Base-by-base conservation (phyloP, 2,113 vertebrate genomes). In the Mormyrus iriodes region DNA sequence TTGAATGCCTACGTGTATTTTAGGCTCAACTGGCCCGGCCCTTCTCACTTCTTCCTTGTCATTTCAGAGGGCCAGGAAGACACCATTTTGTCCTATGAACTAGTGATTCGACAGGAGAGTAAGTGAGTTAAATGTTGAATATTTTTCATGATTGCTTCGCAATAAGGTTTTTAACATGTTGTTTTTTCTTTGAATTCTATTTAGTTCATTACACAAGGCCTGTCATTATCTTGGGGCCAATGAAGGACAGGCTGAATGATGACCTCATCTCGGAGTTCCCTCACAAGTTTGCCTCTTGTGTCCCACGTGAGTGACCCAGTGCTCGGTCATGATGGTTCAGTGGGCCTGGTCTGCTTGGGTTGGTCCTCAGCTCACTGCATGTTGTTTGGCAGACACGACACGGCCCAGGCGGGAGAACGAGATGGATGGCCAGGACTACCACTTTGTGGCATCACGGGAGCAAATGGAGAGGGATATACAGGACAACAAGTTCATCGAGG, bases 401-500 rank as follows among this genome's bases (percentile, higher is more conserved):
- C 96, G 98, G 92, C 96, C 98, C 19, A 95, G 97, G 91, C 96
- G 98, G 24, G 98, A 99, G 88, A 97, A 97, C 0, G 98, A 99
- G 92, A 96, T 99, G 89, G 98, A 99, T 0, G 98, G 98, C 0
- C 98, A 99, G 91, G 98, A 99, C 92, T 99, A 99, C 90, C 98
- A 99, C 94, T 99, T 99, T 13, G 98, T 99, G 13, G 94, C 90
- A 0, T 99, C 98, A 8, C 95, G 98, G 10, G 98, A 99, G 76
- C 98, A 99, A 93, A 99, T 99, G 98, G 98, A 99, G 95, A 99
- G 99, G 51, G 98, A 99, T 91, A 99, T 99, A 93, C 98, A 99
- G 95, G 98, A 99, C 92, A 99, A 98, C 94, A 99, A 99, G 94
- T 99, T 99, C 92, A 99, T 99, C 8, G 98, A 99, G 92, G 98